phyloP scores from a whole-genome alignment of 2,113 vertebrate genomes.

The Bothrops jararaca region DNA sequence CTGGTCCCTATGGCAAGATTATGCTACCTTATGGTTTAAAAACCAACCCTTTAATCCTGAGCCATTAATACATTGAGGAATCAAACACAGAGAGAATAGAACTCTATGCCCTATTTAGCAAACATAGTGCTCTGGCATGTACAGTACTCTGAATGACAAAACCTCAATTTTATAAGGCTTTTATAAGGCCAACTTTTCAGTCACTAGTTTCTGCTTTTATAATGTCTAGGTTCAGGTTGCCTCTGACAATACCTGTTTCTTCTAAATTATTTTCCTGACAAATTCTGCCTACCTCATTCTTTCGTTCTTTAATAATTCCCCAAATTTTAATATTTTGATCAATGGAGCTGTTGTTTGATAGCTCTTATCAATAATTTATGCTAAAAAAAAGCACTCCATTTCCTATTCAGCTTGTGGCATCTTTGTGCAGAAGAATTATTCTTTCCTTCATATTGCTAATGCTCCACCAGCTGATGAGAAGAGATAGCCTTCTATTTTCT shows the following conservation, averaged over 20 bases:
- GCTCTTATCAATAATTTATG: conserved; percentile 49
- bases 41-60: background rate
- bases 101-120: background rate
- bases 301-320: conserved; percentile 43
- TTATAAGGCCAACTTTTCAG: too few species aligned
- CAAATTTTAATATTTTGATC: conserved; percentile 47
- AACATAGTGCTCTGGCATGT: background rate
- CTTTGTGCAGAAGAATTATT: conserved; percentile 26
- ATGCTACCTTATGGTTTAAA: background rate
- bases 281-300: conserved; percentile 34
- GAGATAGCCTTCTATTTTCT: background rate
- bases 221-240: background rate
- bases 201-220: background rate
- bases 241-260: background rate
- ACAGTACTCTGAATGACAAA: background rate
- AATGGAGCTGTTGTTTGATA: conserved; percentile 39
- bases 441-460: conserved; percentile 38
- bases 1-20: background rate
- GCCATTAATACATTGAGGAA: background rate
- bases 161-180: background rate
- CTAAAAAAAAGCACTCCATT: conserved; percentile 47
- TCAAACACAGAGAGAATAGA: background rate
- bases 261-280: background rate
- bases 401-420: conserved; percentile 40
- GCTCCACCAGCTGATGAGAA: conserved; percentile 35